Conservation (phyloP, 2,113 vertebrate genomes). For the Proterorhinus semilunaris region DNA sequence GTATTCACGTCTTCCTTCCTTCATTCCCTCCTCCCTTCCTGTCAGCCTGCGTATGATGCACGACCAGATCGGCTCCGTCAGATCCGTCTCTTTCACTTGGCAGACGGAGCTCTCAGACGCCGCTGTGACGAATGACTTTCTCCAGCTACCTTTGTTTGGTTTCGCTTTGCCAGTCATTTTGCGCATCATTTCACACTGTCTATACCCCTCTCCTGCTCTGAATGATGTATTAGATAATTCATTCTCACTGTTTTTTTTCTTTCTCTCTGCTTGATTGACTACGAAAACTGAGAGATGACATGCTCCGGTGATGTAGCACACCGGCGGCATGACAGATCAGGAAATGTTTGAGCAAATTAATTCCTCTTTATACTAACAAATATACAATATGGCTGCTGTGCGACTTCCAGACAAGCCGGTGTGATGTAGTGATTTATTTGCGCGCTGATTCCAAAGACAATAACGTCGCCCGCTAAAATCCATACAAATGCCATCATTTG, state of each 20-base stretch:
- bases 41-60: constrained; percentile 29
- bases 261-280: constrained; percentile 14
- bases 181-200: constrained; percentile 43
- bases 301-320: background rate
- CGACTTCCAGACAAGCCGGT: background rate
- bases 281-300: constrained; percentile 23
- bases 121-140: constrained; percentile 36
- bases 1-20: background rate
- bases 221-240: constrained; percentile 31
- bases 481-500: background rate
- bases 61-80: constrained; percentile 56
- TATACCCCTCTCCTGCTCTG: background rate
- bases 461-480: background rate
- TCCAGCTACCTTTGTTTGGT: constrained; percentile 32
- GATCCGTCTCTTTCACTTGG: constrained; percentile 24
- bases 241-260: background rate
- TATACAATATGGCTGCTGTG: background rate
- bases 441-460: background rate
- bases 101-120: constrained; percentile 42
- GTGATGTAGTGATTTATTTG: background rate
- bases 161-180: constrained; percentile 43
- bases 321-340: constrained; percentile 11
- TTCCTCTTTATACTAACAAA: background rate
- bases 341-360: constrained; percentile 3
- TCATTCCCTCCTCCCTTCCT: constrained; percentile 10